These are phyloP conservation scores for Drosophila demipolita DNA, from an alignment of 2,888 invertebrate genomes.

Conservation along the genomic window DNA sequence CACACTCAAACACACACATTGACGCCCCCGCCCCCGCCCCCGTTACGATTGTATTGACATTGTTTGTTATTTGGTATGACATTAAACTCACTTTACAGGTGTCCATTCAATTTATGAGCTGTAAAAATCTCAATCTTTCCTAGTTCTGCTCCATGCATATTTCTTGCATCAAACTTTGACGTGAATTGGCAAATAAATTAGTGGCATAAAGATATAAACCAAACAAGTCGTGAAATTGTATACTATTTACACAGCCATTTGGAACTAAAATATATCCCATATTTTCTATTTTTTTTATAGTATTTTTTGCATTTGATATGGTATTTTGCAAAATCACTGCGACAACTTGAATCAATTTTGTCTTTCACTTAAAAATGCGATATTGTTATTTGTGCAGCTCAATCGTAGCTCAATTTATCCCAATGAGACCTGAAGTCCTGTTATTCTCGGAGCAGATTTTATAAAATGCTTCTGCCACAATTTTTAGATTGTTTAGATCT, in stretches of 20 bases:
- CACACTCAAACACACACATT: not conserved
- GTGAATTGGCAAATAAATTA: not conserved
- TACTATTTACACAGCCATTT: slow-evolving; percentile 9
- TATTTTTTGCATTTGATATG: not conserved
- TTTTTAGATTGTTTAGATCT: not conserved
- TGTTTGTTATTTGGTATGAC: slow-evolving; percentile 49
- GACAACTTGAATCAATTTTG: too few relatives aligned
- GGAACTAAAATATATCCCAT: not conserved
- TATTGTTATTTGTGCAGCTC: too few relatives aligned
- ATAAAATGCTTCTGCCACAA: too few relatives aligned
- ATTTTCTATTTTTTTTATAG: not conserved
- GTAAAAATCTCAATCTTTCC: slow-evolving; percentile 67
- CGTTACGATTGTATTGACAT: slow-evolving; percentile 29
- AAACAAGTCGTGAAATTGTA: not conserved
- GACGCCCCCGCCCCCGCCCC: slow-evolving; percentile 26
- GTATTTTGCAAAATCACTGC: too few relatives aligned
- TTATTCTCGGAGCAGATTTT: too few relatives aligned
- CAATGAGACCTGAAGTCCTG: not conserved
- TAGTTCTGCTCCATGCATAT: not conserved
- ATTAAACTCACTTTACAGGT: slow-evolving; percentile 74
- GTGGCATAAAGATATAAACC: not conserved
- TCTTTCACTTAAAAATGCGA: too few relatives aligned
- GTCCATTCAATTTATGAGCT: slow-evolving; percentile 73
- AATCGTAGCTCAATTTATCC: too few relatives aligned
- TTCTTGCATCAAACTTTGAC: not conserved